These are phyloP conservation scores for Drosophila pectinifera DNA, from an alignment of 1,140 invertebrate genomes.

Conservation along the genomic window DNA sequence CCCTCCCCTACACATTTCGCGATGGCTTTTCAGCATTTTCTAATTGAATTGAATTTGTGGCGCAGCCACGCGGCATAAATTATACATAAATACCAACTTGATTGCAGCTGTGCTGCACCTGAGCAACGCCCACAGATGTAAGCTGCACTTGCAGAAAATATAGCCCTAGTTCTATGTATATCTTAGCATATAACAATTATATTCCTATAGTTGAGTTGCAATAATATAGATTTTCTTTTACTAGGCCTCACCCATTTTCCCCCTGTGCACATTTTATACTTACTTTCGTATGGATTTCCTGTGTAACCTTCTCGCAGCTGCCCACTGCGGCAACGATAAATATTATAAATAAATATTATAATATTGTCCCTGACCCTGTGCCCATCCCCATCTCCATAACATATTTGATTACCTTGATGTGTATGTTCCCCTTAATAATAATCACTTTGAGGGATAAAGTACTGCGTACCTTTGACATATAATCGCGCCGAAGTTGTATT, in stretches of 20 bases:
- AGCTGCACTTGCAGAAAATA: constrained; percentile 11
- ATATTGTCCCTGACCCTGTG: constrained; percentile 4
- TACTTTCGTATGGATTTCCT: constrained; percentile 1
- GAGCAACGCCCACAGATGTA: constrained; percentile 11
- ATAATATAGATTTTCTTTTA: too few relatives aligned
- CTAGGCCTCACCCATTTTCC: too few relatives aligned
- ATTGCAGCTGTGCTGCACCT: constrained; percentile 41
- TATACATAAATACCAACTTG: constrained; percentile 22
- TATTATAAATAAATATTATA: constrained; percentile 35
- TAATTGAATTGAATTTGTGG: constrained; percentile 46
- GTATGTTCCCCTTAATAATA: constrained; percentile 2
- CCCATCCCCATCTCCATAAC: not conserved
- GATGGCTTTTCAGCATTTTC: constrained; percentile 32
- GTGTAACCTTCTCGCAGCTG: constrained; percentile 18
- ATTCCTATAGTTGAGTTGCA: too few relatives aligned
- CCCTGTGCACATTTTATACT: not conserved
- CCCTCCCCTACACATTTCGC: constrained; percentile 1
- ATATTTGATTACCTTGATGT: constrained; percentile 29
- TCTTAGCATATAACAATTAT: too few relatives aligned
- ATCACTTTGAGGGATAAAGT: constrained; percentile 20
- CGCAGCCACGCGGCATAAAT: constrained; percentile 39
- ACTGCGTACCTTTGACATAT: constrained; percentile 22
- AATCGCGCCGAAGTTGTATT: constrained; percentile 4
- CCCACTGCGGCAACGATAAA: constrained; percentile 19
- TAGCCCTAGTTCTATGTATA: not conserved